Evolutionary conservation across 1,140 invertebrate species (phyloP).

Genomic region (Neoseiulus cucumeris): DNA sequence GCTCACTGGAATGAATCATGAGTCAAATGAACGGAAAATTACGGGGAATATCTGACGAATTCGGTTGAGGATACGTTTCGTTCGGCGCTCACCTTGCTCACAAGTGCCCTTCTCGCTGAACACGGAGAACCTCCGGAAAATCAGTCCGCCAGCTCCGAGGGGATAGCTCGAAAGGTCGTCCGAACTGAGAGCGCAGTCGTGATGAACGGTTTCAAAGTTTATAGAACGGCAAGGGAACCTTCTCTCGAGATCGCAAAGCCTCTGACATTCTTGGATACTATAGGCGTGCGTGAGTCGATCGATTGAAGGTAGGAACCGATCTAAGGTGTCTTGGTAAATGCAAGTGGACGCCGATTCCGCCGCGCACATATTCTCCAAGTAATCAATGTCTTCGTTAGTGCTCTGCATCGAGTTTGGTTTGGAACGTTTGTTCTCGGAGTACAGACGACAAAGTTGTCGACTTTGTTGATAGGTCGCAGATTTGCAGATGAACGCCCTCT

Average conservation of each 20-base stretch:
- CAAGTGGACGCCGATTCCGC: slow-evolving; percentile 28
- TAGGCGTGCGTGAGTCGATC: slow-evolving; percentile 24
- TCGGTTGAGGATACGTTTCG: too few relatives aligned
- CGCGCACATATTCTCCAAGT: slow-evolving; percentile 35
- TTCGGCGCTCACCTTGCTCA: slow-evolving; percentile 28
- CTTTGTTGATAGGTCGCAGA: slow-evolving; percentile 30
- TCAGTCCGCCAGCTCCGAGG: slow-evolving; percentile 14
- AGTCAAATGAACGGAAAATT: slow-evolving; percentile 10
- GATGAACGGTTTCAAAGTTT: slow-evolving; percentile 24
- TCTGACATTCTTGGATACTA: slow-evolving; percentile 27
- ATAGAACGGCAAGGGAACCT: slow-evolving; percentile 30
- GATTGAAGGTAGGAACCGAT: slow-evolving; percentile 28
- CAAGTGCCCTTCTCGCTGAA: slow-evolving; percentile 32
- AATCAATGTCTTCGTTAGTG: slow-evolving; percentile 29
- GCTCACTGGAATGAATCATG: slow-evolving; percentile 25
- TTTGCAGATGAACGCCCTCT: slow-evolving; percentile 27
- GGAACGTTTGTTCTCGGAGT: slow-evolving; percentile 29
- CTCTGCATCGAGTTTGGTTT: slow-evolving; percentile 27
- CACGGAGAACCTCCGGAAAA: slow-evolving; percentile 25
- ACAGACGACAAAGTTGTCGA: slow-evolving; percentile 28
- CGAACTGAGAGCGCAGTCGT: slow-evolving; percentile 31
- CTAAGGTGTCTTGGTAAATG: slow-evolving; percentile 30
- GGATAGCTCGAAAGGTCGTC: slow-evolving; percentile 29
- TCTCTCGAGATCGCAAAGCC: slow-evolving; percentile 30
- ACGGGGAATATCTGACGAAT: not conserved